These are phyloP conservation scores for Scaptomyza flava DNA, from an alignment of 2,888 invertebrate genomes.

Conservation along the genomic window DNA sequence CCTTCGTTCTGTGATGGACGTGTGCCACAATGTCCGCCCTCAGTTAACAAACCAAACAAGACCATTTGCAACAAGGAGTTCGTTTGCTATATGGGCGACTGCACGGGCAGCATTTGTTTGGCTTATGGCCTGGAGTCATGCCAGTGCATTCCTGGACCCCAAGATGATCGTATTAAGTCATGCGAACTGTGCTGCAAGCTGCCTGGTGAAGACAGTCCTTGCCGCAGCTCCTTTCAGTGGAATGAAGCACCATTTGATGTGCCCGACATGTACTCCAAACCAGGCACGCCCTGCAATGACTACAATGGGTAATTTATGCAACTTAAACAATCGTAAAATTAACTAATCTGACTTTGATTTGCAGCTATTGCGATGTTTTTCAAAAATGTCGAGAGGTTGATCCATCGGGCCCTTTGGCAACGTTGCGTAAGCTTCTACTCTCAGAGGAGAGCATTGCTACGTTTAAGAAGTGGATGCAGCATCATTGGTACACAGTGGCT, in stretches of 20 bases:
- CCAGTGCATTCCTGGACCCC: slow-evolving; percentile 92
- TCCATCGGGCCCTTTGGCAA: slow-evolving; percentile 96
- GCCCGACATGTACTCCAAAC: slow-evolving; percentile 96
- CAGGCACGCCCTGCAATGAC: slow-evolving; percentile 97
- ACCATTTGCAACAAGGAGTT: slow-evolving; percentile 98
- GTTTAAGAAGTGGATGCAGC: slow-evolving; percentile 93
- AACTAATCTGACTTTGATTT: not conserved
- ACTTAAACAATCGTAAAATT: not conserved
- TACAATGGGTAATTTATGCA: slow-evolving; percentile 90
- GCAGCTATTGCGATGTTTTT: slow-evolving; percentile 88
- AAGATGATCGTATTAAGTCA: slow-evolving; percentile 92
- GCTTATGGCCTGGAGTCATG: slow-evolving; percentile 98
- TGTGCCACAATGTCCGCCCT: slow-evolving; percentile 95
- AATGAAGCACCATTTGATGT: slow-evolving; percentile 95
- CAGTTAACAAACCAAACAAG: slow-evolving; percentile 95
- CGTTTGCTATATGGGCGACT: slow-evolving; percentile 98
- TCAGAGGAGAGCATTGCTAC: slow-evolving; percentile 96
- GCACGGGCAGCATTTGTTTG: slow-evolving; percentile 98
- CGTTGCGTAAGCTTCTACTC: slow-evolving; percentile 92
- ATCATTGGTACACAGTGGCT: slow-evolving; percentile 96
- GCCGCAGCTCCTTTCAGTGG: slow-evolving; percentile 95
- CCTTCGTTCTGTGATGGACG: slow-evolving; percentile 96
- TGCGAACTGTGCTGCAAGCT: slow-evolving; percentile 97
- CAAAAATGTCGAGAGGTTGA: slow-evolving; percentile 95
- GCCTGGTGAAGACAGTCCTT: slow-evolving; percentile 92